A percentile compares a stretch with the other conserved stretches of the same genome.
Conservation (phyloP, 2,113 vertebrate species). For the Cynopterus brachyotis region DNA sequence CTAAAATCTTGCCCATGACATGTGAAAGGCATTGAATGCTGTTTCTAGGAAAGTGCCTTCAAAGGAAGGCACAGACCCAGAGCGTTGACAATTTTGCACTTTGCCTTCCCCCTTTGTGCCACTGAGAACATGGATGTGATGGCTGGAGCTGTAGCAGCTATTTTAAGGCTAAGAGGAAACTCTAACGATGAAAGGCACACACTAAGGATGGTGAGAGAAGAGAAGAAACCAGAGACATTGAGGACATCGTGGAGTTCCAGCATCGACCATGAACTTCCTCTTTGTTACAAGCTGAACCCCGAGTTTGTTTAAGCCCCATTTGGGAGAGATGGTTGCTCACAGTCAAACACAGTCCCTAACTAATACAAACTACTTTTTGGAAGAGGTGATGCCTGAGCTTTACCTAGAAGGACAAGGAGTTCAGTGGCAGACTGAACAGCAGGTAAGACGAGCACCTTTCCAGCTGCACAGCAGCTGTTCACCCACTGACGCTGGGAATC, state of each 20-base stretch:
- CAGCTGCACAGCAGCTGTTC: fast-evolving
- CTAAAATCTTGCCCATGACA: neutral
- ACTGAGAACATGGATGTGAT: neutral
- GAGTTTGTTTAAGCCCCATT: neutral
- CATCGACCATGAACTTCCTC: neutral
- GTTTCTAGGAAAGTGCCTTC: neutral
- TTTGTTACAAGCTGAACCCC: neutral
- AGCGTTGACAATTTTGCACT: neutral
- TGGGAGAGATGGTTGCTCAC: neutral
- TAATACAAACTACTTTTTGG: neutral
- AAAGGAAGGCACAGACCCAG: neutral
- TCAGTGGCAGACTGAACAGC: neutral
- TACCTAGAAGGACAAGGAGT: neutral
- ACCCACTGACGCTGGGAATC: neutral
- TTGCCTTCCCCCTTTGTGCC: neutral
- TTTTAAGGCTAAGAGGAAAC: neutral
- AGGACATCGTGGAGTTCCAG: neutral
- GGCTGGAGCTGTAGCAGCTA: neutral
- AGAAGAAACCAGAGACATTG: neutral
- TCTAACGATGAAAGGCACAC: neutral
- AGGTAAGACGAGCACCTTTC: neutral
- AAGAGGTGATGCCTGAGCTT: neutral
- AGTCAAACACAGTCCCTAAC: neutral
- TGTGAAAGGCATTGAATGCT: neutral
- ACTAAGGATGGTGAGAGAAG: neutral